A percentile compares a stretch with the other conserved stretches of the same genome.
These are phyloP conservation scores for Drosophila pruinosa DNA, from an alignment of 1,140 invertebrate genomes.

Conservation along the genomic window DNA sequence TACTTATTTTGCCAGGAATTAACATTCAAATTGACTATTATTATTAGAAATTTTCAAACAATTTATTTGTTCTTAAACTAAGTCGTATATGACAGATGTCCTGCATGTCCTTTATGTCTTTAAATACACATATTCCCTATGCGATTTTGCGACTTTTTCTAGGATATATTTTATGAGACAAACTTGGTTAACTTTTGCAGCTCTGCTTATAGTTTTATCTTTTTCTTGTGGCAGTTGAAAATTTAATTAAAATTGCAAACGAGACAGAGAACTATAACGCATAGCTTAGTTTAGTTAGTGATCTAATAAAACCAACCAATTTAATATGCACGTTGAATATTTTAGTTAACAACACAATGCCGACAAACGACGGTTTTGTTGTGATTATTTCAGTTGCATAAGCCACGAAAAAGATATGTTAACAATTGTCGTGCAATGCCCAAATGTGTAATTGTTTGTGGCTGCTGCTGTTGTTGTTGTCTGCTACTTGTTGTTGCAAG, in stretches of 20 bases:
- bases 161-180: not conserved
- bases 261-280: not conserved
- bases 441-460: slow-evolving; percentile 4
- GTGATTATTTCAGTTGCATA: slow-evolving; percentile 4
- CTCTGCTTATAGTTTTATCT: not conserved
- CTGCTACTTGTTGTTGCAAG: slow-evolving; percentile 40
- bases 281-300: not conserved
- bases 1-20: no score
- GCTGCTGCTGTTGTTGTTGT: slow-evolving; percentile 42
- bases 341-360: not conserved
- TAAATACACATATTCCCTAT: no score
- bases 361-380: not conserved
- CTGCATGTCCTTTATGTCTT: no score
- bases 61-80: no score
- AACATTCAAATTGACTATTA: no score
- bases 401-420: not conserved
- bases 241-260: not conserved
- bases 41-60: no score
- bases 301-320: not conserved
- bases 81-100: no score
- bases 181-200: not conserved
- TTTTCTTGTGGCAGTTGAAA: not conserved
- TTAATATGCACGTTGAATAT: not conserved
- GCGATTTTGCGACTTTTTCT: no score
- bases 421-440: slow-evolving; percentile 15